These are phyloP conservation scores for Itoplectis maculator DNA, from an alignment of 2,888 invertebrate genomes.

Conservation along the genomic window DNA sequence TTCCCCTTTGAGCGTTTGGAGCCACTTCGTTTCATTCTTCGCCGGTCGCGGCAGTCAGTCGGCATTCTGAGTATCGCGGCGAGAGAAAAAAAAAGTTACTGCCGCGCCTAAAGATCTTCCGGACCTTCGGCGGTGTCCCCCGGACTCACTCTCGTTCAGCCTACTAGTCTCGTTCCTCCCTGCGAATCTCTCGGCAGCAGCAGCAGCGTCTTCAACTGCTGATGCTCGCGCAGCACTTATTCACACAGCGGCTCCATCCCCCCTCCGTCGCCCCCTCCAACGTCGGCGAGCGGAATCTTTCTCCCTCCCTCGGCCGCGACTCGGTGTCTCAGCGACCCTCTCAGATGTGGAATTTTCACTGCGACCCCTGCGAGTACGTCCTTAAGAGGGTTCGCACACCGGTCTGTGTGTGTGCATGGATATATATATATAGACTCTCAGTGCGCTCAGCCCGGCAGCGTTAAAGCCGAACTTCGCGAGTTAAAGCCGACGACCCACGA, in stretches of 20 bases:
- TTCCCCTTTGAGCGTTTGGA: too few relatives aligned
- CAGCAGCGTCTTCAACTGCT: slow-evolving; percentile 58
- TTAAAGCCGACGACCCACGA: slow-evolving; percentile 68
- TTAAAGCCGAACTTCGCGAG: slow-evolving; percentile 67
- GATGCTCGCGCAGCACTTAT: slow-evolving; percentile 61
- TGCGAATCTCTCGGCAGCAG: slow-evolving; percentile 10
- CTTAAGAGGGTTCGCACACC: slow-evolving; percentile 74
- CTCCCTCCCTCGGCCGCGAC: background rate
- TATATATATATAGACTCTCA: background rate
- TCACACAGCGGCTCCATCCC: slow-evolving; percentile 30
- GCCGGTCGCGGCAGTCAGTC: slow-evolving; percentile 4
- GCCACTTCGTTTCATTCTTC: too few relatives aligned
- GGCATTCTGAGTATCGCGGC: slow-evolving; percentile 5
- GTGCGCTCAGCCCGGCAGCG: slow-evolving; percentile 47
- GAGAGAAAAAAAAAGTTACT: slow-evolving; percentile 23
- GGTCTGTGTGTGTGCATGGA: background rate
- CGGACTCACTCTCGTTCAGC: slow-evolving; percentile 47
- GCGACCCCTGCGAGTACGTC: slow-evolving; percentile 73
- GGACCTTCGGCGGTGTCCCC: slow-evolving; percentile 22
- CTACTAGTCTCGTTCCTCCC: slow-evolving; percentile 47
- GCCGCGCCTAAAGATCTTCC: slow-evolving; percentile 28
- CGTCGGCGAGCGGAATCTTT: too few relatives aligned
- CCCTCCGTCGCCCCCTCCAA: background rate
- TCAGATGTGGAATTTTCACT: slow-evolving; percentile 80
- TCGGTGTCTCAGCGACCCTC: slow-evolving; percentile 63